phyloP scores from a whole-genome alignment of 1,140 invertebrate species.

The Heliconius hewitsoni region DNA sequence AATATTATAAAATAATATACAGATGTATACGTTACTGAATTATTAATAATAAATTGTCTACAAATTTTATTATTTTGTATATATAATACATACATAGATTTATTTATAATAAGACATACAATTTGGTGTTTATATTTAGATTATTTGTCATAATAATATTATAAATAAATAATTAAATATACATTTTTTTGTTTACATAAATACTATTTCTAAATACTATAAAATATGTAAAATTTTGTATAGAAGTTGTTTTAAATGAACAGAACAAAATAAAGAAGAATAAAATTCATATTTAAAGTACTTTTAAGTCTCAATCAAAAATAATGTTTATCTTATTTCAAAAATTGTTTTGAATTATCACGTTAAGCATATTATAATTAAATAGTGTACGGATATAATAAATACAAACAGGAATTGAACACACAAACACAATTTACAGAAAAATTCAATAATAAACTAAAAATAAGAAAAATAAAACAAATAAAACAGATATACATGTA shows the following conservation, averaged over 20 bases:
- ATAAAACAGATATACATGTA: neutral
- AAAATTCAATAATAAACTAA: neutral
- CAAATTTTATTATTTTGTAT: neutral
- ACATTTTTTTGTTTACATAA: neutral
- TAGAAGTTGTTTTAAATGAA: neutral
- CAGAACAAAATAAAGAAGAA: neutral
- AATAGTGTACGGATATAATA: too few relatives aligned
- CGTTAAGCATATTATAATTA: too few relatives aligned
- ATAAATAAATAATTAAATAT: neutral
- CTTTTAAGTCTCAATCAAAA: neutral
- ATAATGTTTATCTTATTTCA: too few relatives aligned
- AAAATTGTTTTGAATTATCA: too few relatives aligned
- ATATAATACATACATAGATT: neutral
- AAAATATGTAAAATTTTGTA: neutral
- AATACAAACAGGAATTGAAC: neutral
- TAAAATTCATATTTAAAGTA: neutral
- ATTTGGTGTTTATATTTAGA: constrained; percentile 23
- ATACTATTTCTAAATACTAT: too few relatives aligned
- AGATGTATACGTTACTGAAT: neutral
- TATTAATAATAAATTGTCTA: too few relatives aligned
- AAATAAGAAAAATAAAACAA: neutral
- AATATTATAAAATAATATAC: neutral
- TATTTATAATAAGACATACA: constrained; percentile 13
- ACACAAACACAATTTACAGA: neutral
- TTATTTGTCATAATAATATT: constrained; percentile 13